These are phyloP conservation scores for Aricia agestis DNA, from an alignment of 1,140 invertebrate genomes.

Conservation along the genomic window DNA sequence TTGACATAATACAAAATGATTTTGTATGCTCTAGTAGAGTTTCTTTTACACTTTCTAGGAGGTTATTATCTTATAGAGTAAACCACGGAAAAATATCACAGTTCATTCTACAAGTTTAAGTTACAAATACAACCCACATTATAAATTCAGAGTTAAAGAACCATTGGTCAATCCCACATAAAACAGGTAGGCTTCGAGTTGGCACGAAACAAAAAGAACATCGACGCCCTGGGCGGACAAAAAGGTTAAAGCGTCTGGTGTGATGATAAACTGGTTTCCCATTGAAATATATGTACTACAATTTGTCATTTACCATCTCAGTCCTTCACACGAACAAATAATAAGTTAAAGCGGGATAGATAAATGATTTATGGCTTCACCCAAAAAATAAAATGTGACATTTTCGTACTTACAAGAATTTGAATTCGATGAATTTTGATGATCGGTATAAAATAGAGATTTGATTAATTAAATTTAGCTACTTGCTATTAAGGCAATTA, in stretches of 20 bases:
- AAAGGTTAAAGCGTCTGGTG: conserved; percentile 20
- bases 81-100: too few species aligned
- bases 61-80: too few species aligned
- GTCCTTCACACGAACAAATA: background rate
- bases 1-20: too few species aligned
- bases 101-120: background rate
- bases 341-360: background rate
- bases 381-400: background rate
- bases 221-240: conserved; percentile 45
- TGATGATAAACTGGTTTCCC: conserved; percentile 22
- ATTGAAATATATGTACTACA: conserved; percentile 6
- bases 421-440: background rate
- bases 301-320: conserved; percentile 18
- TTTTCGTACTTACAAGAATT: background rate
- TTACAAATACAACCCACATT: background rate
- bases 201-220: conserved; percentile 42
- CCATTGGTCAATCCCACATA: conserved; percentile 7
- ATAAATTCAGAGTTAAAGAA: background rate
- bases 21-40: too few species aligned
- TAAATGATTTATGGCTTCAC: background rate
- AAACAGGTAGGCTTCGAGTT: conserved; percentile 35
- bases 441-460: background rate
- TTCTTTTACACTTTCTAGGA: too few species aligned
- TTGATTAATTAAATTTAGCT: background rate
- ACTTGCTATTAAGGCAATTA: background rate